phyloP scores from a whole-genome alignment of 1,140 invertebrate species.

The Aphaenogaster ashmeadi region DNA sequence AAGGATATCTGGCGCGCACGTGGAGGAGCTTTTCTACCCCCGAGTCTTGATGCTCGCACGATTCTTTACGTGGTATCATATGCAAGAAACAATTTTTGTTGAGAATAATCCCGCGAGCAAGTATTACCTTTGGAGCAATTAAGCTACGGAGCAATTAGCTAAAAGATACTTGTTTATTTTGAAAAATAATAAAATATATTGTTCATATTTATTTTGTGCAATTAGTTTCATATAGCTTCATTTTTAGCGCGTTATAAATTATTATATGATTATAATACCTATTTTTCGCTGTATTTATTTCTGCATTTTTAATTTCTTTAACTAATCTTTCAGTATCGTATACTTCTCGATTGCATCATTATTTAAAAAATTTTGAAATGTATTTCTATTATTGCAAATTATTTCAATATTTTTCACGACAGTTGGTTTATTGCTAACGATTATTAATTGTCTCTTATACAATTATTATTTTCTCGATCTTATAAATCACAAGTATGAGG shows the following conservation, averaged over 20 bases:
- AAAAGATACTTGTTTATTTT: neutral
- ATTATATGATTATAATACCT: neutral
- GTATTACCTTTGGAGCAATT: neutral
- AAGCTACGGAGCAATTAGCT: neutral
- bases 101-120: neutral
- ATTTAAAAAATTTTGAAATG: too few species aligned
- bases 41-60: neutral
- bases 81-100: neutral
- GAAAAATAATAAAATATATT: neutral
- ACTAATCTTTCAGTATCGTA: neutral
- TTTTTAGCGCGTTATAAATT: neutral
- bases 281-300: neutral
- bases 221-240: neutral
- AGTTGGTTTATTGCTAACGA: neutral
- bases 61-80: neutral
- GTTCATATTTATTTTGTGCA: neutral
- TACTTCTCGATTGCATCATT: too few species aligned
- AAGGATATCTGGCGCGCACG: constrained; percentile 59
- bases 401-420: neutral
- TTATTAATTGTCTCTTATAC: neutral
- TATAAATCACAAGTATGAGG: neutral
- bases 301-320: neutral
- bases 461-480: neutral
- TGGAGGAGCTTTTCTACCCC: constrained; percentile 22
- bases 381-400: neutral